Percentiles rank a stretch among this genome's conserved stretches.
Conservation (phyloP, 2,113 vertebrate genomes). For the Lasiurus borealis region DNA sequence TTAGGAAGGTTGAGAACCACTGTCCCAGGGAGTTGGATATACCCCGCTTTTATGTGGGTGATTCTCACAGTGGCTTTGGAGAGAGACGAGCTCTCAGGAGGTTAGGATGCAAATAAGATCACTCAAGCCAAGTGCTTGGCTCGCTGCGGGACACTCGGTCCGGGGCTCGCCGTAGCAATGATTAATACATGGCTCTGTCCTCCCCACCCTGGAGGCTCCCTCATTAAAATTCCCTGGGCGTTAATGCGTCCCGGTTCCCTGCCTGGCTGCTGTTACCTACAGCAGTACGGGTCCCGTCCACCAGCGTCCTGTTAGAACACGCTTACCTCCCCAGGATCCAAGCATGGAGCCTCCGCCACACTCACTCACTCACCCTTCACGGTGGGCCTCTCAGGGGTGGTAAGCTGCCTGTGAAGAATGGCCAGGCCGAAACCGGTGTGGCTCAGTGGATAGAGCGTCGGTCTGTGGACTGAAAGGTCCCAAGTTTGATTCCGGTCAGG, state of each 20-base stretch:
- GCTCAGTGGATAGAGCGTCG: no score
- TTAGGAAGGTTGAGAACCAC: no score
- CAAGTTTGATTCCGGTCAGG: no score
- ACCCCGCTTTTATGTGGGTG: not conserved
- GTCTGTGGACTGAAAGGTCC: no score
- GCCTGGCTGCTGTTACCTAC: not conserved
- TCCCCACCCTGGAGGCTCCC: not conserved
- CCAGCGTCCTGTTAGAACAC: not conserved
- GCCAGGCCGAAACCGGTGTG: no score
- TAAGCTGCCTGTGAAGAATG: no score
- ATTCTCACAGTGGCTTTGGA: not conserved
- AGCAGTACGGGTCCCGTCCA: not conserved
- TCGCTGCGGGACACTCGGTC: not conserved
- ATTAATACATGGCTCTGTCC: not conserved
- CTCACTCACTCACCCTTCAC: not conserved
- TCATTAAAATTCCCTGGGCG: conserved; percentile 24
- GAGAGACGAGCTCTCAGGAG: not conserved
- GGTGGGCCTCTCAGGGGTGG: no score
- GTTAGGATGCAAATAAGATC: not conserved
- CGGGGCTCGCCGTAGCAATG: conserved; percentile 1
- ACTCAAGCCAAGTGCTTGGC: not conserved
- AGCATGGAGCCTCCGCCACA: not conserved
- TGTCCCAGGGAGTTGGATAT: not conserved
- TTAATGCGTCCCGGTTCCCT: not conserved
- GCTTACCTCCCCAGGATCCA: not conserved